Base-by-base conservation (phyloP, 2,888 invertebrate species). In the Volucella zonaria region DNA sequence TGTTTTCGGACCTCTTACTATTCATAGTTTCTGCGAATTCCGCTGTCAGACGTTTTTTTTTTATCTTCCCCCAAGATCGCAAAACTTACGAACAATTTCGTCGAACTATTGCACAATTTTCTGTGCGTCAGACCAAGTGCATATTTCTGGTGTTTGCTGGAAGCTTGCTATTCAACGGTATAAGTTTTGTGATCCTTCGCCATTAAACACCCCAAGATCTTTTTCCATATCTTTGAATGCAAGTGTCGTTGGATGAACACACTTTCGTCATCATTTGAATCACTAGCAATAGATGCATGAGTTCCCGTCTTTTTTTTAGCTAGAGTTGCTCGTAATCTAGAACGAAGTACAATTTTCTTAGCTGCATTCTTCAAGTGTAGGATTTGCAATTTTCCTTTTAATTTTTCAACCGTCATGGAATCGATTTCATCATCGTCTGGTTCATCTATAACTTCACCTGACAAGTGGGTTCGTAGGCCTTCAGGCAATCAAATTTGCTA, bases 71-170 rank as follows among this genome's bases (percentile, higher is more conserved):
- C 58, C 31, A 6, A 18, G 18, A 18, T 18, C 12, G 61, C 56
- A 49, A 64, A 62, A 31, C 31, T 49, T 31, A 73, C 51, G 51
- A 77, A 62, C 3, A 76, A 49, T 43, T 67, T 77, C 9, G 62
- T 73, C 8, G 68, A 52, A n/a, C 71, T 73, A 9, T 68, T 6
- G 68, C 62, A 76, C 43, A 11, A 73, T 64, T 38, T 62, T 75
- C 49, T 81, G 70, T 18, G 42, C 3, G 18, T 67, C 49, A 8
- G 75, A 38, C 81, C 68, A 76, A 8, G 47, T 15, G 38, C 31
- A 67, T 6, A 67, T 9, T 8, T 52, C 31, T 6, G 51, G 43
- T 12, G 42, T 43, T 54, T 67, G 43, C 9, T 67, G 40, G 10
- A 66, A 52, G 52, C 42, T 14, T 8, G 2, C 4, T 6, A 14